Evolutionary conservation across 2,113 vertebrate genomes (phyloP), one percentile per base, ranked within the genome.

Genomic region (Nibea coibor): DNA sequence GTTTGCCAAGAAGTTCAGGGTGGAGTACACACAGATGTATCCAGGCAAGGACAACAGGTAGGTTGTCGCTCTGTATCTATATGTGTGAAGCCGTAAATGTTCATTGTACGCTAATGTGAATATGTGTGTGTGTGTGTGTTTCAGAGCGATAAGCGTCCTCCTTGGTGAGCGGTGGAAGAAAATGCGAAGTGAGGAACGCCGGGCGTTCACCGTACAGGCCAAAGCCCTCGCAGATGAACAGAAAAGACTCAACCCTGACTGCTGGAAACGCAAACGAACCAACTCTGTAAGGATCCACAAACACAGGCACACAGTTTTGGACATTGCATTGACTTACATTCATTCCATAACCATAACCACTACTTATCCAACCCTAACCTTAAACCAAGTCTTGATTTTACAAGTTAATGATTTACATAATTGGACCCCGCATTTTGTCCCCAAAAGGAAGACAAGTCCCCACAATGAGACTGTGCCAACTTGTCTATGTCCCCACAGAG

Each of bases 11-110:
- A 99, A 97, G 88, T 99, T 97, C 94, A 94, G 98, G 93, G 97
- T 99, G 91, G 97, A 99, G 94, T 99, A 98, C 91, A 99, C 98
- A 56, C 97, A 98, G 93, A 98, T 98, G 98, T 97, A 97, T 92
- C 98, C 98, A 80, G 98, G 98, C 90, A 99, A 99, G 87, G 98
- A 99, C 93, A 99, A 99, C 96, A 98, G 98, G 98, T 99, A 17
- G 1, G 75, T 45, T 26, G 24, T 79, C 39, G 35, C 8, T 10
- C 8, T 10, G 14, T 22, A 43, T 54, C 19, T 56, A 2, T 3
- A 1, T 0, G 53, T 26, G 67, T 15, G 39, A 39, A 17, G 3
- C 15, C 0, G 1, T n/a, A 1, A 5, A 4, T 54, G 35, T 57
- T 14, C 66, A 15, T 58, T 20, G 4, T 24, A 43, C 31, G 15